Evolutionary conservation across 30 jellyfish, hydroid and myxozoan genomes (phyloP).

Genomic region (Aurelia sp.): DNA sequence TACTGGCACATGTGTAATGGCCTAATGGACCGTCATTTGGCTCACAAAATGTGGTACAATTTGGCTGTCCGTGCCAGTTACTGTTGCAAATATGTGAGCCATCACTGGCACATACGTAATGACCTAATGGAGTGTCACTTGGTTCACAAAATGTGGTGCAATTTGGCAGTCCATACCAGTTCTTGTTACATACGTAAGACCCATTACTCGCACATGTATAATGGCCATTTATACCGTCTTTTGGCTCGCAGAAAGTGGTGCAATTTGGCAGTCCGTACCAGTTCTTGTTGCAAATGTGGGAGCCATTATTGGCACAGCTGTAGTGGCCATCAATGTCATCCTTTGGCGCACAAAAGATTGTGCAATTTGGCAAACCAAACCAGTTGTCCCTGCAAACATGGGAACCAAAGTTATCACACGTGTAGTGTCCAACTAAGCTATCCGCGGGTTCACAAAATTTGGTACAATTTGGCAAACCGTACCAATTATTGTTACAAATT

Average conservation of each 20-base stretch:
- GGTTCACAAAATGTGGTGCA: slow-evolving; percentile 64
- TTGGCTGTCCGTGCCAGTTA: slow-evolving; percentile 37
- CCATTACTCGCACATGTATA: slow-evolving; percentile 45
- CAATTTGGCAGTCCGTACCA: slow-evolving; percentile 43
- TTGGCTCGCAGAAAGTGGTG: not conserved
- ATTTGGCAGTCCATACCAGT: slow-evolving; percentile 53
- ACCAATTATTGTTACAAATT: slow-evolving; percentile 34
- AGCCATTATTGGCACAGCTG: slow-evolving; percentile 30
- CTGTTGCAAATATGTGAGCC: slow-evolving; percentile 55
- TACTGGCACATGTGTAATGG: slow-evolving; percentile 31
- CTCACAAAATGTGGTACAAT: slow-evolving; percentile 35
- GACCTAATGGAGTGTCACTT: slow-evolving; percentile 16
- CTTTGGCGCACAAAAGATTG: slow-evolving; percentile 14
- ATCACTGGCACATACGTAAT: slow-evolving; percentile 36
- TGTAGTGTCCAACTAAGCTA: slow-evolving; percentile 32
- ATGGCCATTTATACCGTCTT: not conserved
- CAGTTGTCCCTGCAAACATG: slow-evolving; percentile 31
- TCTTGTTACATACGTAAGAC: not conserved
- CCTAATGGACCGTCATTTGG: slow-evolving; percentile 10
- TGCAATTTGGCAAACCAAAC: slow-evolving; percentile 34
- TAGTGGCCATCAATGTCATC: slow-evolving; percentile 52
- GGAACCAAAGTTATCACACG: slow-evolving; percentile 33
- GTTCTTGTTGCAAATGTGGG: slow-evolving; percentile 15
- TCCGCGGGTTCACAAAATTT: slow-evolving; percentile 44
- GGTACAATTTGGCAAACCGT: slow-evolving; percentile 39